Evolutionary conservation across 2,888 invertebrate species (phyloP).

Genomic region (Andricus quercusramuli): DNA sequence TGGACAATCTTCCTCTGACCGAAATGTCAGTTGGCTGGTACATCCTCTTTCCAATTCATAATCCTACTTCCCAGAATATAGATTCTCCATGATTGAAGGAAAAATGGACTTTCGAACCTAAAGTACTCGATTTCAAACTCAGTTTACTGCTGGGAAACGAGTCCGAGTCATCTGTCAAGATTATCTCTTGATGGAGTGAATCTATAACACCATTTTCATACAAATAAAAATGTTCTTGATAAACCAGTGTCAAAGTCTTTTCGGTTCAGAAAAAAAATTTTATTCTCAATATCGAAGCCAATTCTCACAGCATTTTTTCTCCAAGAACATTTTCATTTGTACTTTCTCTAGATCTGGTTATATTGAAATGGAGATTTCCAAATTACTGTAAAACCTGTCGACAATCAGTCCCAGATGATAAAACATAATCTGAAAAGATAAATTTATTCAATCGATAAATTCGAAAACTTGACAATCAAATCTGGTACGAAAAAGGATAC

Average conservation of each 20-base stretch:
- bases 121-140: constrained; percentile 75
- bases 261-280: neutral
- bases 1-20: constrained; percentile 89
- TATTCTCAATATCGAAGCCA: neutral
- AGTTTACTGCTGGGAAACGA: constrained; percentile 75
- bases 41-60: constrained; percentile 92
- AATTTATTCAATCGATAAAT: neutral
- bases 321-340: neutral
- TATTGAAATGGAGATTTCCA: neutral
- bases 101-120: constrained; percentile 77
- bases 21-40: constrained; percentile 94
- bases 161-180: constrained; percentile 73
- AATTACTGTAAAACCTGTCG: neutral
- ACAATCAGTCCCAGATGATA: constrained; percentile 13
- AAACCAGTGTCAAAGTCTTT: no score
- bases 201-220: constrained; percentile 20
- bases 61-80: constrained; percentile 85
- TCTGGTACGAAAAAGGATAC: neutral
- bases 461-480: constrained; percentile 1
- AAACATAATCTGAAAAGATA: neutral
- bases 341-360: neutral
- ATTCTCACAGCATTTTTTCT: neutral
- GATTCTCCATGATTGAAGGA: constrained; percentile 80
- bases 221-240: neutral
- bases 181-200: constrained; percentile 70